Evolutionary conservation across 2,113 vertebrate genomes (phyloP).

Genomic region (Lamprotornis superbus): DNA sequence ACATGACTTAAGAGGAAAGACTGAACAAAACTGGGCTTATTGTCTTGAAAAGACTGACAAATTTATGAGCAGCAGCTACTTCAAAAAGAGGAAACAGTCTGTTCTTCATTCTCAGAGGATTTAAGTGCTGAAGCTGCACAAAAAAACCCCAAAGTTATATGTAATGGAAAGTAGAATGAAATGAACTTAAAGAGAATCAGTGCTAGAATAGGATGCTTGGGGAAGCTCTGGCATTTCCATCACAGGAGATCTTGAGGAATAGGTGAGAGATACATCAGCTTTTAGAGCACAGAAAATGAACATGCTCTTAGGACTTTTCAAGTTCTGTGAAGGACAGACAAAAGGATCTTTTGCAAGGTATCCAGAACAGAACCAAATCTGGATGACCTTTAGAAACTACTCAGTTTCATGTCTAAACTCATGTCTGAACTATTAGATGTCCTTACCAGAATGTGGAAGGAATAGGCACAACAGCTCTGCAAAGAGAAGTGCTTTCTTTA

Average conservation of each 20-base stretch:
- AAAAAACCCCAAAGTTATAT: neutral
- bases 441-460: neutral
- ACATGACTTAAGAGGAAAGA: neutral
- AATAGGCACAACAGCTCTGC: neutral
- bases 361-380: neutral
- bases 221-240: neutral
- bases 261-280: neutral
- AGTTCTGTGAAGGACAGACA: neutral
- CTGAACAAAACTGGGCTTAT: neutral
- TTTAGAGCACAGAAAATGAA: neutral
- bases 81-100: neutral
- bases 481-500: neutral
- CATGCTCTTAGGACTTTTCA: neutral
- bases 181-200: neutral
- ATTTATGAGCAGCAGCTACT: neutral
- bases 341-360: neutral
- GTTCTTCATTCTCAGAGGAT: neutral
- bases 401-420: neutral
- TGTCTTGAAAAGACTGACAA: neutral
- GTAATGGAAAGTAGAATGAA: neutral
- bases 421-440: neutral
- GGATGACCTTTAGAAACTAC: neutral
- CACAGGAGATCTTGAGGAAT: neutral
- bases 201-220: neutral
- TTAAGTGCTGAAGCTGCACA: neutral